Conservation (phyloP, 2,113 vertebrate species). For the Azemiops feae region DNA sequence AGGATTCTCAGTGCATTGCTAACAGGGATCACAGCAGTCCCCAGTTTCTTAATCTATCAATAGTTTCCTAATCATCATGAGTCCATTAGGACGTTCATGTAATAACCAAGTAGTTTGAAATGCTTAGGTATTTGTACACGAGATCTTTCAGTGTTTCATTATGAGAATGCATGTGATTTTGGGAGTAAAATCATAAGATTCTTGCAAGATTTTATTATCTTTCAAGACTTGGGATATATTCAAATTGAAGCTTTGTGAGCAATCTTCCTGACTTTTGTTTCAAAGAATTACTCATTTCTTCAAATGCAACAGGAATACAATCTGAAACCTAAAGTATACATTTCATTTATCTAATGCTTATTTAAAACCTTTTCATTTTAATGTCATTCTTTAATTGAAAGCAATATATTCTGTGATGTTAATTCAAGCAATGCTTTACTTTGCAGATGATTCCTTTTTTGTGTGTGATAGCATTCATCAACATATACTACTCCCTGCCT, state of each 20-base stretch:
- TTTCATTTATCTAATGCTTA: background rate
- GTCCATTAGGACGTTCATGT: background rate
- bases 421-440: background rate
- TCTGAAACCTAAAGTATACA: background rate
- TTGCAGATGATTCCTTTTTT: background rate
- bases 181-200: background rate
- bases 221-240: background rate
- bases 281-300: background rate
- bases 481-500: background rate
- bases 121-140: background rate
- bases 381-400: background rate
- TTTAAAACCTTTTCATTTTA: background rate
- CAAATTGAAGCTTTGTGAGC: background rate
- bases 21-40: background rate
- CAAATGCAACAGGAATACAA: background rate
- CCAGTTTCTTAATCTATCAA: background rate
- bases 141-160: background rate
- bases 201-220: background rate
- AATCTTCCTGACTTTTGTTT: background rate
- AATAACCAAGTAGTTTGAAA: background rate
- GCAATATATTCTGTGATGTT: background rate
- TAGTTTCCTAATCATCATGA: background rate
- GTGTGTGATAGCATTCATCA: background rate
- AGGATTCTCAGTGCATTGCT: background rate
- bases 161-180: background rate